phyloP scores from a whole-genome alignment of 2,797 vertebrate species.

The Sylvia borin region DNA sequence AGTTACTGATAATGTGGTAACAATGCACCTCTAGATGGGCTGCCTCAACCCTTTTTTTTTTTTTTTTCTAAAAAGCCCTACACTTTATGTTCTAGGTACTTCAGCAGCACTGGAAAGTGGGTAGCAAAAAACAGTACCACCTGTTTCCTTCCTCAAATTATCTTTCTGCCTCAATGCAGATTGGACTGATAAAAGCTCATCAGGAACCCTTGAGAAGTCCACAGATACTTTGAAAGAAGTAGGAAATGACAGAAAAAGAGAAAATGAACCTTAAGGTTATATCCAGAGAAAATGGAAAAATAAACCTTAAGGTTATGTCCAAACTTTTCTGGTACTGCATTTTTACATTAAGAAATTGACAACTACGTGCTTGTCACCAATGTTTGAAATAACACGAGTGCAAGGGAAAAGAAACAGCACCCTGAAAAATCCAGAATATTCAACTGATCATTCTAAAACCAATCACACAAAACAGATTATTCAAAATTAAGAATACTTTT shows the following conservation, averaged over 20 bases:
- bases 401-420: not conserved
- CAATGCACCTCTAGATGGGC: not conserved
- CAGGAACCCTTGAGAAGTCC: not conserved
- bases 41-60: not conserved
- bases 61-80: not conserved
- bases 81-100: not conserved
- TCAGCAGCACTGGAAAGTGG: not conserved
- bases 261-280: slow-evolving; percentile 19
- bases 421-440: slow-evolving; percentile 2
- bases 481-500: not conserved
- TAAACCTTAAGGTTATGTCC: not conserved
- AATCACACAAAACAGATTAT: not conserved
- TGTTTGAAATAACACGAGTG: not conserved
- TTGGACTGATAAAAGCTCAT: not conserved
- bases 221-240: not conserved
- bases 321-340: not conserved
- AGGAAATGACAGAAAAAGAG: not conserved
- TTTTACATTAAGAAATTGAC: slow-evolving; percentile 1
- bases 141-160: not conserved
- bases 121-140: not conserved
- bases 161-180: not conserved
- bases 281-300: slow-evolving; percentile 6
- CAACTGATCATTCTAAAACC: not conserved
- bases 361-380: not conserved
- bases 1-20: not conserved